Evolutionary conservation across 1,140 invertebrate species (phyloP).

Genomic region (Panonychus citri): DNA sequence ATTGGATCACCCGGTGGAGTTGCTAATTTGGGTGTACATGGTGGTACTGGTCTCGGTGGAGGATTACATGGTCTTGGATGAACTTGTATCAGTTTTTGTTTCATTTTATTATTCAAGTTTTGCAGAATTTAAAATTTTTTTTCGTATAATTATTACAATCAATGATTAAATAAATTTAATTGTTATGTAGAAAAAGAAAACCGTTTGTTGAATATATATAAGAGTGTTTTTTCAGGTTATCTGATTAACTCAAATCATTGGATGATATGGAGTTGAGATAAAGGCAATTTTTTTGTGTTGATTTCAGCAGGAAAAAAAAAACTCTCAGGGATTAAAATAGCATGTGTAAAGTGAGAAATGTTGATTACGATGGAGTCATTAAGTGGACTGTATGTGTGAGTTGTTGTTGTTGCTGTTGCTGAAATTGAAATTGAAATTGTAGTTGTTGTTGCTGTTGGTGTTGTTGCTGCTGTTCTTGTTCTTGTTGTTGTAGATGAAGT

Average conservation of each 20-base stretch:
- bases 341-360: background rate
- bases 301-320: background rate
- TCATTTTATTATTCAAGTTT: too few species aligned
- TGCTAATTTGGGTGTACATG: too few species aligned
- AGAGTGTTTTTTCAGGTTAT: background rate
- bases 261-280: background rate
- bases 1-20: background rate
- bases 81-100: too few species aligned
- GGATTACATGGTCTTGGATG: too few species aligned
- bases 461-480: background rate
- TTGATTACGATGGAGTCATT: background rate
- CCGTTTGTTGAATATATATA: background rate
- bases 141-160: too few species aligned
- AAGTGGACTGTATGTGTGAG: background rate
- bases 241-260: background rate
- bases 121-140: too few species aligned
- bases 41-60: too few species aligned
- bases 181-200: too few species aligned
- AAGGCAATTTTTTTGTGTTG: background rate
- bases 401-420: background rate
- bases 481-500: conserved; percentile 5
- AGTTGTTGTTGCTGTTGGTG: conserved; percentile 28
- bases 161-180: too few species aligned
- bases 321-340: background rate
- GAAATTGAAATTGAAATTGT: conserved; percentile 2